A percentile compares a stretch with the other conserved stretches of the same genome.
Evolutionary conservation across 1,140 invertebrate species (phyloP).

Genomic region (Drosophila quadrilineata): DNA sequence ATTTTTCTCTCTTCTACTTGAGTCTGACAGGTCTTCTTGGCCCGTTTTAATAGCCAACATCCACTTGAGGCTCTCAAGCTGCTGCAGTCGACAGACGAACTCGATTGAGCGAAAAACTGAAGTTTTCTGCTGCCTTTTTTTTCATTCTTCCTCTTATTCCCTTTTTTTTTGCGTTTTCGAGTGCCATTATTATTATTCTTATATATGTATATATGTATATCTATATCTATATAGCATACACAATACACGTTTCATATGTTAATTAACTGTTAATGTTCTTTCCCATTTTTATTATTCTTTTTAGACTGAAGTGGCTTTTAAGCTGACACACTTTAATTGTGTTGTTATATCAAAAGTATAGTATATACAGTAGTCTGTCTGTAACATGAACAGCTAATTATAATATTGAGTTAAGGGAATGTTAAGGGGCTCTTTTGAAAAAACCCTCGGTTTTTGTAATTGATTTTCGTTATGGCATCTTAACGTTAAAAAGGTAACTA

Average conservation of each 20-base stretch:
- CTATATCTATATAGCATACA: neutral
- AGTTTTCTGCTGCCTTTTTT: constrained; percentile 33
- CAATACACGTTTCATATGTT: constrained; percentile 17
- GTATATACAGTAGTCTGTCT: no score
- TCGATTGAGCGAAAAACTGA: constrained; percentile 55
- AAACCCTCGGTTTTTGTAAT: no score
- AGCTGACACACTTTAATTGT: no score
- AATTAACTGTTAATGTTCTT: constrained; percentile 30
- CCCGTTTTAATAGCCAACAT: constrained; percentile 53
- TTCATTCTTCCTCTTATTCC: constrained; percentile 1
- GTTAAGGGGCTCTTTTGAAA: no score
- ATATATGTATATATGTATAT: constrained; percentile 17
- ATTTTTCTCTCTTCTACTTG: constrained; percentile 51
- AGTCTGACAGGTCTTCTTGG: constrained; percentile 60
- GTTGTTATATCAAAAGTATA: no score
- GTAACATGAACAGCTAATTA: no score
- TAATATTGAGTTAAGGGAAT: no score
- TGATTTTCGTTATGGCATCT: no score
- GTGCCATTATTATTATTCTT: no score
- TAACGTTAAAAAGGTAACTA: no score
- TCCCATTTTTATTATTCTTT: no score
- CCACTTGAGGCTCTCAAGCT: constrained; percentile 43
- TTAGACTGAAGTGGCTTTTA: no score
- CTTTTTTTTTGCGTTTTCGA: constrained; percentile 1
- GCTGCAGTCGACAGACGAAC: constrained; percentile 61